Percentiles rank a stretch among this genome's conserved stretches.
Evolutionary conservation across 2,888 invertebrate genomes (phyloP).

Genomic region (Xestia ashworthii): DNA sequence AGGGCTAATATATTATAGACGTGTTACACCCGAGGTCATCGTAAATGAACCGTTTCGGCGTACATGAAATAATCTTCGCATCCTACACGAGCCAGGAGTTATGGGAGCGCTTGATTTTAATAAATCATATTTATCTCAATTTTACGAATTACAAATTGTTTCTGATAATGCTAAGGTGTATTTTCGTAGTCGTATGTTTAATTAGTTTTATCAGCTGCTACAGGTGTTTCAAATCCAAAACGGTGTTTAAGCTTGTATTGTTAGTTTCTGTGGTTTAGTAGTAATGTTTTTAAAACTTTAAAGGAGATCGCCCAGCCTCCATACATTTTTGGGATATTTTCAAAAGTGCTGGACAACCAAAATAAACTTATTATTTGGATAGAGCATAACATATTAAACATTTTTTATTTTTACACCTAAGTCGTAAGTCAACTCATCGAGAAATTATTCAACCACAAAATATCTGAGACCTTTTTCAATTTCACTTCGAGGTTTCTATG

Average conservation of each 20-base stretch:
- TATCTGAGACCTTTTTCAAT: too few species aligned
- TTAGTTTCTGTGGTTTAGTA: background rate
- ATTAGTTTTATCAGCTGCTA: constrained; percentile 6
- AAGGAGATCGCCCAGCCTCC: too few species aligned
- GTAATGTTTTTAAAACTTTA: too few species aligned
- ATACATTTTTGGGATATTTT: too few species aligned
- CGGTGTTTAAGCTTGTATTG: background rate
- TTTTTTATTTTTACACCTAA: too few species aligned
- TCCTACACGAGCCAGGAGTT: constrained; percentile 32
- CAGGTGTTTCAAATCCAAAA: background rate
- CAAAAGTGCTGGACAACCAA: too few species aligned
- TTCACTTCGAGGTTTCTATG: background rate
- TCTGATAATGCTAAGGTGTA: constrained; percentile 28
- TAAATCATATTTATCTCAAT: constrained; percentile 53
- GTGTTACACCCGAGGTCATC: constrained; percentile 31
- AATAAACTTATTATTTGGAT: too few species aligned
- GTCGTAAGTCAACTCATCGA: too few species aligned
- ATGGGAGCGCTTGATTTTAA: constrained; percentile 31
- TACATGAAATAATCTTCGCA: constrained; percentile 51
- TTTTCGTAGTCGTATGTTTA: constrained; percentile 9
- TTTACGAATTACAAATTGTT: constrained; percentile 50
- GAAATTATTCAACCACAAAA: too few species aligned
- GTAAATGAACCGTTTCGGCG: constrained; percentile 40
- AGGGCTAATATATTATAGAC: constrained; percentile 39
- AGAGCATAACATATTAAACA: too few species aligned